Conservation (phyloP, 2,113 vertebrate species). For the Anas platyrhynchos region DNA sequence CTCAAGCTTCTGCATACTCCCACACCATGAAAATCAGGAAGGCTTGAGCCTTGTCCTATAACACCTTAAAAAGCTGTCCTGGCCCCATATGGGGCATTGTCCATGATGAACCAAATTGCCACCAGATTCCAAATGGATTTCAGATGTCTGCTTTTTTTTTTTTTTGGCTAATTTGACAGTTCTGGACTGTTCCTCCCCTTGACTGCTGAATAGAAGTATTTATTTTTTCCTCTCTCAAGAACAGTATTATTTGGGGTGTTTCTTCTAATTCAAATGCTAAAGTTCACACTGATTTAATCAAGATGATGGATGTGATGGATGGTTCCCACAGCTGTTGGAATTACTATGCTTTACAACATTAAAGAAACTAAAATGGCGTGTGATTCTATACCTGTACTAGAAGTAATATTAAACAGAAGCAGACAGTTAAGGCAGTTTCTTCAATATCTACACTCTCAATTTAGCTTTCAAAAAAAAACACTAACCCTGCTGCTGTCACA, state of each 20-base stretch:
- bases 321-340: neutral
- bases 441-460: neutral
- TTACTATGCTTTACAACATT: neutral
- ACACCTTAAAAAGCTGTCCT: neutral
- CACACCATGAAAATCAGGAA: neutral
- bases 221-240: neutral
- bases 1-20: neutral
- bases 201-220: neutral
- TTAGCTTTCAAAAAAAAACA: neutral
- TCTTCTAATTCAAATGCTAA: neutral
- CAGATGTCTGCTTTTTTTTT: neutral
- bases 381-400: neutral
- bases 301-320: accelerated
- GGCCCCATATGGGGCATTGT: accelerated
- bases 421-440: neutral
- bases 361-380: neutral
- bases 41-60: neutral
- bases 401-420: neutral
- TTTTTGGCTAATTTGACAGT: neutral
- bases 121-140: neutral
- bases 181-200: neutral
- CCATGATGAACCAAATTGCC: neutral
- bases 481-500: neutral
- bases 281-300: neutral
- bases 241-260: neutral